Evolutionary conservation across 2,888 invertebrate species (phyloP).

Genomic region (Nomada hirtipes): DNA sequence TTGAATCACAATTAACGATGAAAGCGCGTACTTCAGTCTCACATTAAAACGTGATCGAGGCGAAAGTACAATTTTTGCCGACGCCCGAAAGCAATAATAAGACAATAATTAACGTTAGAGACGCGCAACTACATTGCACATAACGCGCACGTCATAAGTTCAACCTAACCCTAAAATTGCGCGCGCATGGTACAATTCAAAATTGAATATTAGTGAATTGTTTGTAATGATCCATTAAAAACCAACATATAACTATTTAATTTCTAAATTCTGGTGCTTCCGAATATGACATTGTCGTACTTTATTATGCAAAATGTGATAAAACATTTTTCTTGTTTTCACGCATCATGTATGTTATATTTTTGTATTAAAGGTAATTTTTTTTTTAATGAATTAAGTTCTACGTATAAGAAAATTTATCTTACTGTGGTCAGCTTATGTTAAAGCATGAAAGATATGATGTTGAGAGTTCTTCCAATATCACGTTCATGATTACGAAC

Average conservation of each 20-base stretch:
- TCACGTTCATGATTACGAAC: neutral
- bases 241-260: neutral
- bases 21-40: conserved; percentile 13
- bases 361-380: neutral
- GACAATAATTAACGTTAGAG: conserved; percentile 69
- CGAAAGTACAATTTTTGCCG: conserved; percentile 34
- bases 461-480: neutral
- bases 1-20: conserved; percentile 6
- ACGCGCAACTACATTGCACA: conserved; percentile 67
- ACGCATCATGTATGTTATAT: neutral
- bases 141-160: conserved; percentile 62
- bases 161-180: conserved; percentile 74
- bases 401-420: neutral
- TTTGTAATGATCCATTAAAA: neutral
- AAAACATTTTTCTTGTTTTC: neutral
- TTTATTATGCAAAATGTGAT: neutral
- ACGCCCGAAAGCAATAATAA: conserved; percentile 58
- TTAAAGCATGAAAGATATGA: neutral
- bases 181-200: conserved; percentile 69
- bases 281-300: neutral
- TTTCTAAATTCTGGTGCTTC: neutral
- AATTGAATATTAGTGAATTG: conserved; percentile 21
- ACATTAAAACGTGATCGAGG: neutral
- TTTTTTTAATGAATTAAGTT: neutral
- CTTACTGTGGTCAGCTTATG: neutral